Base-by-base conservation (phyloP, 2,888 invertebrate genomes). In the Machimus atricapillus region DNA sequence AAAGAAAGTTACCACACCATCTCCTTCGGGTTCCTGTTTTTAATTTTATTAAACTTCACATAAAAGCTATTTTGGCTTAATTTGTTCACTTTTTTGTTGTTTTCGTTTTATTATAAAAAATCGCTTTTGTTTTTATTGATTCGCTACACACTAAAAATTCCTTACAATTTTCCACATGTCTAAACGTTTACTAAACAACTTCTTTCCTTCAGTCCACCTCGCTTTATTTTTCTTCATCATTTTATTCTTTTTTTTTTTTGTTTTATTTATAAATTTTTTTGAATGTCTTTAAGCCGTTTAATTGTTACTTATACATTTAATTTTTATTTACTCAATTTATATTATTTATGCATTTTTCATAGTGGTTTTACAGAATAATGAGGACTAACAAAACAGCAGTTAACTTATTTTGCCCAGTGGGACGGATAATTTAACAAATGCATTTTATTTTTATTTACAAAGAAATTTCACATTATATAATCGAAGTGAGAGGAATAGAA, bases 31-130 rank as follows among this genome's bases (percentile, higher is more conserved):
- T 37, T 12, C 40, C 6, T 8, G 6, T 37, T 40, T 40, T 79
- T 46, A 23, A 23, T 40, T 19, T 83, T 66, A n/a, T 40, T 83
- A 83, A 66, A 19, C 16, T 66, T 83, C 40, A 83, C 82, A 83
- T 83, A 83, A 83, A 83, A 83, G 82, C 82, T 83, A 83, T 83
- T 83, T 83, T 83, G 58, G 82, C 66, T 83, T 83, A 66, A 23
- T 66, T 27, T 66, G 19, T 66, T 66, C 66, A 66, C 66, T 23
- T 66, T 56, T 66, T 66, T 66, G 52, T 52, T 52, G 52, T 52
- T 52, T 52, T 52, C 8, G 52, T 56, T 83, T 83, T 56, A 66
- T 66, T 83, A 83, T 66, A 83, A 83, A 83, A 83, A 83, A 66
- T 66, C 66, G 66, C 43, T 66, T 66, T 66, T 66, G 66, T 66